A percentile compares a stretch with the other conserved stretches of the same genome.
Evolutionary conservation across 30 jellyfish, hydroid and myxozoan genomes (phyloP).

Genomic region (Hydra vulgaris): DNA sequence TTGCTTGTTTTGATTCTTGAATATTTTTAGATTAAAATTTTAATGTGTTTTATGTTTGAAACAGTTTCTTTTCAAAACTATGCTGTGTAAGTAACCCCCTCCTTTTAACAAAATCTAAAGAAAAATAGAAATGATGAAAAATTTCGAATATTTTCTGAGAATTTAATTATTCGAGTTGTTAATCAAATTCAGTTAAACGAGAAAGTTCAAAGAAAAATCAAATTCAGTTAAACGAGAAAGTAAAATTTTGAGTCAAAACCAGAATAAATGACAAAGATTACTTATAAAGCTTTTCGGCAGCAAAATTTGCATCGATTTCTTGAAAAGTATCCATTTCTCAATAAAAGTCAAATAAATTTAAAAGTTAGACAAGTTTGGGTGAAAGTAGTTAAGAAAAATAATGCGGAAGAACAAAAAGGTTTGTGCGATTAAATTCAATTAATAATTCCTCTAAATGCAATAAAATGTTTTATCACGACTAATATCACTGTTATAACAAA

Average conservation of each 20-base stretch:
- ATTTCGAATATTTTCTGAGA: neutral
- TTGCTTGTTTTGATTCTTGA: too few species aligned
- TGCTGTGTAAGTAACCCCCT: neutral
- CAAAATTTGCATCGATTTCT: conserved; percentile 1
- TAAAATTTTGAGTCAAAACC: neutral
- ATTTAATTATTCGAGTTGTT: too few species aligned
- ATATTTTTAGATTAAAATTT: too few species aligned
- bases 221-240: too few species aligned
- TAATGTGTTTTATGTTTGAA: too few species aligned
- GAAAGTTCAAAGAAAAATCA: too few species aligned
- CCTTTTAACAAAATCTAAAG: too few species aligned
- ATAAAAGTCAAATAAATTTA: neutral
- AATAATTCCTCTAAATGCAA: too few species aligned
- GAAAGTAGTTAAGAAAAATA: neutral
- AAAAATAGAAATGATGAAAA: neutral
- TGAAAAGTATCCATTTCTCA: conserved; percentile 4
- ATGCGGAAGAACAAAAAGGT: neutral
- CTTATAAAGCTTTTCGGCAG: neutral
- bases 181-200: too few species aligned
- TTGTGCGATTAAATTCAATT: neutral
- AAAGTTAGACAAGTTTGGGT: conserved; percentile 2
- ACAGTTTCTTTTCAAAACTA: too few species aligned
- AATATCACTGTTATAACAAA: too few species aligned
- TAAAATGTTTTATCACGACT: too few species aligned
- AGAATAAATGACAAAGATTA: neutral